Evolutionary conservation across 2,797 vertebrate species (phyloP), one percentile per base, ranked within the genome.

Genomic region (Pteronotus mesoamericanus): DNA sequence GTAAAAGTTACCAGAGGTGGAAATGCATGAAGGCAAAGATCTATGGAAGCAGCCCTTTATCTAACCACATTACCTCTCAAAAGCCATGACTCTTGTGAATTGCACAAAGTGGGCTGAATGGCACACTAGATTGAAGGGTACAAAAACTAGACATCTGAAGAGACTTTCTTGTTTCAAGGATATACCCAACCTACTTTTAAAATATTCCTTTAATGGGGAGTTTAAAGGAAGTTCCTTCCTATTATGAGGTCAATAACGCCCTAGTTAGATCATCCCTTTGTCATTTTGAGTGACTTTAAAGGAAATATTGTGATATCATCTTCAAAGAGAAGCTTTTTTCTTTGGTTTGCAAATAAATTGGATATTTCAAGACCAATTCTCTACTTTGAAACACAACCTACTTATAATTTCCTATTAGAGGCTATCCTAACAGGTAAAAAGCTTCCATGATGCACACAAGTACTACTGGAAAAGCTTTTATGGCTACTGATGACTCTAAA

Each of bases 151-250:
- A 97, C 97, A 98, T 97, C 59, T 95, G 82, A 96, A 93, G 95
- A 97, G 72, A 69, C 97, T 96, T 66, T 97, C 53, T 97, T 89
- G 95, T 94, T 97, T 95, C 85, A 97, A 98, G 96, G 71, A 97
- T 96, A 96, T 39, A 90, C 79, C 66, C 98, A 98, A 96, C 96
- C 96, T 98, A 98, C 94, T 98, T 98, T 97, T 78, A 97, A 97
- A 97, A 89, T 92, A 95, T 74, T 90, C 42, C 75, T 97, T 95
- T 96, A 96, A 78, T 96, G 37, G 86, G n/a, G 55, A 88, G 72
- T 72, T 98, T 97, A 98, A 98, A 98, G 95, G 95, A 98, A 97
- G 92, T 97, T 97, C 94, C 97, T 98, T 97, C 96, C 96, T 97
- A 96, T 97, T 96, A 94, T 57, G 78, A 96, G 96, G 89, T 80